These are phyloP conservation scores for Synanthedon andrenaeformis DNA, from an alignment of 2,888 invertebrate genomes.

Conservation along the genomic window DNA sequence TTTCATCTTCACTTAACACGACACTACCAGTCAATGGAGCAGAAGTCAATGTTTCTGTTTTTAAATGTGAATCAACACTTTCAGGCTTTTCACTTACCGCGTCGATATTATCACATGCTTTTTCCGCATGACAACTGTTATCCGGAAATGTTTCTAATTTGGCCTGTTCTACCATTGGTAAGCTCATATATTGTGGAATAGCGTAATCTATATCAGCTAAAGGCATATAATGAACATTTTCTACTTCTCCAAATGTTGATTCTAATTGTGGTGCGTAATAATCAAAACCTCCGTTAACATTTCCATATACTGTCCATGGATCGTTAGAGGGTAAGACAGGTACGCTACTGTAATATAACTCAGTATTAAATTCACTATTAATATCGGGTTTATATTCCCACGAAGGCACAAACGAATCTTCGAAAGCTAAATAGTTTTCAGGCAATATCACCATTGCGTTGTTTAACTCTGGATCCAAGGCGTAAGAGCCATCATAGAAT, in stretches of 20 bases:
- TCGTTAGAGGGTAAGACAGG: slow-evolving; percentile 54
- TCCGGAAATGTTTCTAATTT: slow-evolving; percentile 19
- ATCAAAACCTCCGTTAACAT: slow-evolving; percentile 41
- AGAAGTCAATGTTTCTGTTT: slow-evolving; percentile 6
- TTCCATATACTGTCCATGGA: slow-evolving; percentile 54
- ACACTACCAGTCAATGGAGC: slow-evolving; percentile 13
- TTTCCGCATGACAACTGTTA: slow-evolving; percentile 11
- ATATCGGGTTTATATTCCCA: slow-evolving; percentile 56
- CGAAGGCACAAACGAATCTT: slow-evolving; percentile 61
- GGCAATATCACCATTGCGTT: slow-evolving; percentile 51
- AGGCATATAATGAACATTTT: slow-evolving; percentile 49
- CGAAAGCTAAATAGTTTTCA: slow-evolving; percentile 64
- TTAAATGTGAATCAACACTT: slow-evolving; percentile 4
- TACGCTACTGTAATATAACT: slow-evolving; percentile 47
- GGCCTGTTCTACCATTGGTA: slow-evolving; percentile 43
- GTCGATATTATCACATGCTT: slow-evolving; percentile 12
- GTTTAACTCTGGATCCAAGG: slow-evolving; percentile 40
- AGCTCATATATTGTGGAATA: slow-evolving; percentile 55
- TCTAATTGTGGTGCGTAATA: slow-evolving; percentile 51
- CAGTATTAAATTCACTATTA: slow-evolving; percentile 36
- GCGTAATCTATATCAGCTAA: slow-evolving; percentile 57
- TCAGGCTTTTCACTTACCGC: neutral
- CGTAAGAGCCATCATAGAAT: slow-evolving; percentile 59
- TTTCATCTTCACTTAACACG: slow-evolving; percentile 33
- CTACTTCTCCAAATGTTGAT: slow-evolving; percentile 33